phyloP scores from a whole-genome alignment of 2,888 invertebrate species.

The Balanococcus diminutus region DNA sequence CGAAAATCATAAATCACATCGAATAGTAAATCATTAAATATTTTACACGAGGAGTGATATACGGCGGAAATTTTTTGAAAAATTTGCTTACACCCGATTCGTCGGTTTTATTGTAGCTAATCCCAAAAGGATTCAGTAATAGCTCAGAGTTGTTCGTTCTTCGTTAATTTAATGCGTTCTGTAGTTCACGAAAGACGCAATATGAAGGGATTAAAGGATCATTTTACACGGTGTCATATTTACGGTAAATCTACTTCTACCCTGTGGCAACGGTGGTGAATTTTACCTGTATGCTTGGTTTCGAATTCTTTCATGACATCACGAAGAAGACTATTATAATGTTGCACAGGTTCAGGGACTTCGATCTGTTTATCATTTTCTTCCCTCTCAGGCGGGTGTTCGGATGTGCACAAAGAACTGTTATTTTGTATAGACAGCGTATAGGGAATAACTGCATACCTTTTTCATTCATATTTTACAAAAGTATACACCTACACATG shows the following conservation, averaged over 20 bases:
- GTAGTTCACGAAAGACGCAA: constrained; percentile 6
- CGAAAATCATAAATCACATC: constrained; percentile 29
- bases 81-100: neutral
- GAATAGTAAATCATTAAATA: constrained; percentile 24
- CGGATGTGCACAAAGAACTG: too few species aligned
- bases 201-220: constrained; percentile 29
- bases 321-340: neutral
- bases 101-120: constrained; percentile 17
- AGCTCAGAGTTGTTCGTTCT: neutral
- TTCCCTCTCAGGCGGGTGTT: neutral
- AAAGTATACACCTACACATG: too few species aligned
- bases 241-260: neutral
- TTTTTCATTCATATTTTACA: too few species aligned
- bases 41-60: constrained; percentile 1
- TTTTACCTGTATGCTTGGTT: neutral
- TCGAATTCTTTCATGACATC: neutral
- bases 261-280: neutral
- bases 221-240: constrained; percentile 26
- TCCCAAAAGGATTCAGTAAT: constrained; percentile 24
- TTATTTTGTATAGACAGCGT: too few species aligned
- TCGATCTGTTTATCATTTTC: neutral
- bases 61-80: constrained; percentile 21
- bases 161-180: constrained; percentile 24
- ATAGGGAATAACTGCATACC: too few species aligned
- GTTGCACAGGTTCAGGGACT: neutral